These are phyloP conservation scores for Lophius piscatorius DNA, from an alignment of 2,113 vertebrate genomes.

Conservation along the genomic window DNA sequence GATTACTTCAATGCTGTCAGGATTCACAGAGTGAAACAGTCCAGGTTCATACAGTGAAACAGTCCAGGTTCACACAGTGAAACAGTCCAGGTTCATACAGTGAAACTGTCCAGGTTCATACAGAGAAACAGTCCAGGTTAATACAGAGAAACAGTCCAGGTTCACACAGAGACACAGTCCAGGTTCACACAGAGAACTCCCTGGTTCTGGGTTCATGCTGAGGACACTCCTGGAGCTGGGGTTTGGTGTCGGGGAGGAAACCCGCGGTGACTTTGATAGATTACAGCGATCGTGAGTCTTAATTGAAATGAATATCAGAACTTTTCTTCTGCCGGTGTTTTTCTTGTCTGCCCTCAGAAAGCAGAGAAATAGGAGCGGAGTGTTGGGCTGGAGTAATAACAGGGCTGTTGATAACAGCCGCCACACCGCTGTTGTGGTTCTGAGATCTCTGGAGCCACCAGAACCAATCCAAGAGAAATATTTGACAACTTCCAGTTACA, in stretches of 20 bases:
- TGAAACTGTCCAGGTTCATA: too few species aligned
- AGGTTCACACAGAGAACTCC: conserved; percentile 30
- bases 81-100: too few species aligned
- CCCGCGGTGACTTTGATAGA: conserved; percentile 57
- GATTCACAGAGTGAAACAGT: too few species aligned
- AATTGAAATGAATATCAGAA: conserved; percentile 71
- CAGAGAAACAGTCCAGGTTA: too few species aligned
- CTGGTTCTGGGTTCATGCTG: conserved; percentile 46
- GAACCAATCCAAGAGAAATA: conserved; percentile 51
- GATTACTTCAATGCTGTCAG: too few species aligned
- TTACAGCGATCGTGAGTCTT: conserved; percentile 48
- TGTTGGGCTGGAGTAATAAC: conserved; percentile 44
- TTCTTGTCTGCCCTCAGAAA: conserved; percentile 53
- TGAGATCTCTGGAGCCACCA: conserved; percentile 20
- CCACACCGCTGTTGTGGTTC: conserved; percentile 27
- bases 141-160: too few species aligned
- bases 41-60: too few species aligned
- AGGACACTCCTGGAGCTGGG: conserved; percentile 52
- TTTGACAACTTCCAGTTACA: conserved; percentile 1
- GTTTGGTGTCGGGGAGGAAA: conserved; percentile 57
- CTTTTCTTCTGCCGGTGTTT: conserved; percentile 45
- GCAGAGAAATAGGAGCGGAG: conserved; percentile 49
- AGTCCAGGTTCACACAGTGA: too few species aligned
- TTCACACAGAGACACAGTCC: too few species aligned
- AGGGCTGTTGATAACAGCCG: conserved; percentile 44